Evolutionary conservation across 2,797 vertebrate genomes (phyloP), one percentile per base, ranked within the genome.

Genomic region (Silurus lanzhouensis): DNA sequence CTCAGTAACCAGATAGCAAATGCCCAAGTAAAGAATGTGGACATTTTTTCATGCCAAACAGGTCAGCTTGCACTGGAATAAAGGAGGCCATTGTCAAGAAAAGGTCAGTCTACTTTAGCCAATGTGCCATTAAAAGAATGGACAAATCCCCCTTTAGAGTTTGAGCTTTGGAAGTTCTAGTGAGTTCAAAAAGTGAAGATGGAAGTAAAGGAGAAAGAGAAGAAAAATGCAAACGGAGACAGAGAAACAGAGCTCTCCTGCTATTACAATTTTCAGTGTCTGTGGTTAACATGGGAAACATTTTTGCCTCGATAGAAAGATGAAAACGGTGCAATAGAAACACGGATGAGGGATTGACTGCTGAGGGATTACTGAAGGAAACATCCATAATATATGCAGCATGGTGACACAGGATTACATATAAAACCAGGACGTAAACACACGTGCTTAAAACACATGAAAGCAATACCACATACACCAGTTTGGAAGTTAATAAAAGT

Each of bases 261-360:
- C 89, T 76, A 84, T 90, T 92, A 92, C 93, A 93, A 90, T 91
- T 93, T 93, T 90, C 86, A 91, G 90, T 89, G 92, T 94, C 93
- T 95, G 93, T 92, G 94, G 92, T 95, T 92, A 87, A 88, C 96
- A 95, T 95, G 92, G 90, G 92, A 96, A 97, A 93, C 93, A 96
- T 95, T 94, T 94, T 92, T 90, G 84, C 92, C 88, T 93, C 89
- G 91, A 84, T 82, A 89, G 90, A 94, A 93, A 64, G 71, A 7
- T 0, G 63, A 90, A 93, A 92, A 93, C 88, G 63, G 76, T 92
- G 90, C 75, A 78, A 91, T 19, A 89, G 79, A 91, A 90, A 90
- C 88, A 83, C 88, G 90, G 90, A 91, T 89, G 91, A 91, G 57
- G 86, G 75, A 91, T 90, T 83, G 83, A 87, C 84, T 25, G 22